phyloP scores from a whole-genome alignment of 2,797 vertebrate species.

The Silurus lanzhouensis region DNA sequence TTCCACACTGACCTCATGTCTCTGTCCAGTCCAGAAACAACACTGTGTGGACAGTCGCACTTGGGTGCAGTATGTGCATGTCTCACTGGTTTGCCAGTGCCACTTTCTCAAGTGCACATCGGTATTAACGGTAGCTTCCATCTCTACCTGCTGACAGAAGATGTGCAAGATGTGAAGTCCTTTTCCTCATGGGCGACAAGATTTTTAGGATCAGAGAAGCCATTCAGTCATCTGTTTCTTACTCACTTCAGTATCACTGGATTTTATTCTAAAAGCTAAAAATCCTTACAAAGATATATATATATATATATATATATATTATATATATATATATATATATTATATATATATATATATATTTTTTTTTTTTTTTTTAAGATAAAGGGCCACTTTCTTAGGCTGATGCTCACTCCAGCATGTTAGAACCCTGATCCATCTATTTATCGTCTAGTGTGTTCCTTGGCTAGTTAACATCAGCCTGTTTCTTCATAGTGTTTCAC shows the following conservation, averaged over 20 bases:
- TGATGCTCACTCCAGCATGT: not conserved
- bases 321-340: too few relatives aligned
- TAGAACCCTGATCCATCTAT: not conserved
- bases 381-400: not conserved
- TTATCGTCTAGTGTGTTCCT: not conserved
- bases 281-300: not conserved
- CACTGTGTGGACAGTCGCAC: slow-evolving; percentile 68
- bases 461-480: not conserved
- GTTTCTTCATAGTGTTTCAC: too few relatives aligned
- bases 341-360: too few relatives aligned
- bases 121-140: not conserved
- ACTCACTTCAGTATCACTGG: not conserved
- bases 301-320: too few relatives aligned
- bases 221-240: not conserved
- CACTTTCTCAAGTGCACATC: not conserved
- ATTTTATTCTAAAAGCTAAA: not conserved
- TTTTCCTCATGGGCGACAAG: not conserved
- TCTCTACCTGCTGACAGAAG: slow-evolving; percentile 15
- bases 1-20: slow-evolving; percentile 77
- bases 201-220: not conserved
- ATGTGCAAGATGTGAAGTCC: slow-evolving; percentile 26
- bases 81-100: slow-evolving; percentile 15
- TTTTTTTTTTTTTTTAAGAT: not conserved
- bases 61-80: slow-evolving; percentile 51
- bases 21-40: slow-evolving; percentile 70